Conservation (phyloP, 2,797 vertebrate genomes). For the Siniperca obscura region DNA sequence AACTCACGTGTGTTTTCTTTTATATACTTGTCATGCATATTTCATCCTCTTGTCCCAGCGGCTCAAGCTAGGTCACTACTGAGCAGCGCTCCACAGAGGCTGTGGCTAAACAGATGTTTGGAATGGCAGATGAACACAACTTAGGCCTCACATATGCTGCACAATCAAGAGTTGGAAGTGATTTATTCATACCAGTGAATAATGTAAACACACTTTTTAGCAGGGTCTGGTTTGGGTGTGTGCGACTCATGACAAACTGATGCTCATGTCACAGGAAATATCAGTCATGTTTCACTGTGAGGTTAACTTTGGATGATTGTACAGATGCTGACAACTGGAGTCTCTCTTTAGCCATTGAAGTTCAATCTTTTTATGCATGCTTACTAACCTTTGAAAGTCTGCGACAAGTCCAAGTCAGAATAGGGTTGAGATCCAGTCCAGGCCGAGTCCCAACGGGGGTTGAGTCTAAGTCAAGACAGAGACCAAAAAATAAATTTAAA, state of each 20-base stretch:
- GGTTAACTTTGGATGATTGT: neutral
- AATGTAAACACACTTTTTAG: slow-evolving; percentile 67
- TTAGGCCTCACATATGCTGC: slow-evolving; percentile 75
- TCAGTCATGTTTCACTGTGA: slow-evolving; percentile 40
- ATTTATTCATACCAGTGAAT: slow-evolving; percentile 79
- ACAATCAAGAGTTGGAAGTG: slow-evolving; percentile 59
- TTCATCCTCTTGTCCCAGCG: slow-evolving; percentile 48
- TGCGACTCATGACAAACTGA: slow-evolving; percentile 54
- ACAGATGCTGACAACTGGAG: neutral
- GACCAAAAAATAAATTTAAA: no score
- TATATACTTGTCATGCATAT: slow-evolving; percentile 63
- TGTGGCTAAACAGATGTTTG: slow-evolving; percentile 76
- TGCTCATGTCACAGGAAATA: slow-evolving; percentile 60
- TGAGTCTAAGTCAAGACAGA: neutral
- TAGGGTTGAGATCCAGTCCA: neutral
- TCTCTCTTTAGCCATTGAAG: neutral
- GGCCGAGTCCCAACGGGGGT: neutral
- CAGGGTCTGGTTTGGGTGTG: slow-evolving; percentile 36
- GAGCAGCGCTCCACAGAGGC: slow-evolving; percentile 47
- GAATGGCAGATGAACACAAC: slow-evolving; percentile 75
- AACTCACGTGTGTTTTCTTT: slow-evolving; percentile 44
- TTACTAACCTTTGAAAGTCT: neutral
- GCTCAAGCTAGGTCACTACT: slow-evolving; percentile 51
- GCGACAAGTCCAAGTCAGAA: neutral
- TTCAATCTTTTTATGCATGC: neutral